Percentiles rank a stretch among this genome's conserved stretches.
Conservation (phyloP, 2,113 vertebrate genomes). For the Pardalotus punctatus region DNA sequence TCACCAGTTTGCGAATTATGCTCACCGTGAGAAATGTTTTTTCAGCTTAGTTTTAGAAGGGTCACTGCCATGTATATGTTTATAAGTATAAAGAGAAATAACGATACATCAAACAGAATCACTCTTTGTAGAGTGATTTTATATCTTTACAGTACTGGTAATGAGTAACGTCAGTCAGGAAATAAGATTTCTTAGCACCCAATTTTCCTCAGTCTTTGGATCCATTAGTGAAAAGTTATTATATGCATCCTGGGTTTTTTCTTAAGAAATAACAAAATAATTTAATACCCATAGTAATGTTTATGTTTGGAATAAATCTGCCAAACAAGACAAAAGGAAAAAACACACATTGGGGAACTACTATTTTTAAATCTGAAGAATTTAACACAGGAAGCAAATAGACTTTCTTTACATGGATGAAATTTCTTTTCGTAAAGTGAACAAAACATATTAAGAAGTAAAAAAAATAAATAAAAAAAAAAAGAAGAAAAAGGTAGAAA, state of each 20-base stretch:
- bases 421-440: neutral
- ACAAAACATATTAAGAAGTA: neutral
- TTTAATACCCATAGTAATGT: neutral
- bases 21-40: neutral
- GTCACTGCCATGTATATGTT: neutral
- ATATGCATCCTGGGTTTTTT: neutral
- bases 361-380: neutral
- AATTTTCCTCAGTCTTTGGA: neutral
- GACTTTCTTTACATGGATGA: neutral
- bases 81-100: neutral
- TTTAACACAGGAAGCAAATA: neutral
- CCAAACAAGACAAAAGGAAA: neutral
- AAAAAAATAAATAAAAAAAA: no score
- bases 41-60: neutral
- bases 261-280: neutral
- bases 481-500: neutral
- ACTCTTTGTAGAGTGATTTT: neutral
- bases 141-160: neutral
- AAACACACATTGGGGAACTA: neutral
- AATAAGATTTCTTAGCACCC: constrained; percentile 18
- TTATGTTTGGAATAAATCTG: neutral
- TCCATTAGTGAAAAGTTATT: constrained; percentile 22
- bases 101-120: neutral
- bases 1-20: constrained; percentile 12
- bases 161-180: neutral